Percentiles rank a stretch among this genome's conserved stretches.
Evolutionary conservation across 2,797 vertebrate genomes (phyloP).

Genomic region (Pipistrellus pipistrellus): DNA sequence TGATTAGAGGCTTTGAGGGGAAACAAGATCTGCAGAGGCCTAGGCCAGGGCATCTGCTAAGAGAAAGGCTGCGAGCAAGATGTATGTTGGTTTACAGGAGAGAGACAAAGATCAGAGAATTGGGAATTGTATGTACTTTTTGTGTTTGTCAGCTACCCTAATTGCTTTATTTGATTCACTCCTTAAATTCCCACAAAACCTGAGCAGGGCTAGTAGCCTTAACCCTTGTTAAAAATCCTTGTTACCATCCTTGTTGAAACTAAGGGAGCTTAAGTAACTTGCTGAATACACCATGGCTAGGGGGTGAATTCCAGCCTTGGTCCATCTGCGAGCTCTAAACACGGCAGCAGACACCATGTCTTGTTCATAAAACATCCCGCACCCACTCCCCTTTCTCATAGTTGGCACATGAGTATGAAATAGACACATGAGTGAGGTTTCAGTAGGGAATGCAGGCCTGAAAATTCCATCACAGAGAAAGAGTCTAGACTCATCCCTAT

Average conservation of each 20-base stretch:
- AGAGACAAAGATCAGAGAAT: background rate
- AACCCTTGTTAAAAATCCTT: background rate
- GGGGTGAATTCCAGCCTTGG: background rate
- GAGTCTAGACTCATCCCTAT: background rate
- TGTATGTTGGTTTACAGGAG: background rate
- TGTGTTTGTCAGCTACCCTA: background rate
- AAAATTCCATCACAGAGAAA: background rate
- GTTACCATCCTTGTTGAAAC: constrained; percentile 7
- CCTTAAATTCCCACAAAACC: background rate
- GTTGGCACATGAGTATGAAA: background rate
- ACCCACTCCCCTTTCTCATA: background rate
- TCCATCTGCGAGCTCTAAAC: background rate
- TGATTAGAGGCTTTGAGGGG: background rate
- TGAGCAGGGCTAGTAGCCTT: background rate
- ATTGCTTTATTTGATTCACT: background rate
- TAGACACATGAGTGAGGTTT: background rate
- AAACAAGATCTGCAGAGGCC: background rate
- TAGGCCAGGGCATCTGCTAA: background rate
- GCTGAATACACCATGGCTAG: background rate
- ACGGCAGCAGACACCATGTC: background rate
- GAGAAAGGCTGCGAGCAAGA: background rate
- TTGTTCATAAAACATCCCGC: background rate
- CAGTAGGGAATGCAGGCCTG: background rate
- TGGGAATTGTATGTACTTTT: background rate
- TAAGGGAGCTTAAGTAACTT: constrained; percentile 9